These are phyloP conservation scores for Cygnus atratus DNA, from an alignment of 2,113 vertebrate genomes.

Conservation along the genomic window DNA sequence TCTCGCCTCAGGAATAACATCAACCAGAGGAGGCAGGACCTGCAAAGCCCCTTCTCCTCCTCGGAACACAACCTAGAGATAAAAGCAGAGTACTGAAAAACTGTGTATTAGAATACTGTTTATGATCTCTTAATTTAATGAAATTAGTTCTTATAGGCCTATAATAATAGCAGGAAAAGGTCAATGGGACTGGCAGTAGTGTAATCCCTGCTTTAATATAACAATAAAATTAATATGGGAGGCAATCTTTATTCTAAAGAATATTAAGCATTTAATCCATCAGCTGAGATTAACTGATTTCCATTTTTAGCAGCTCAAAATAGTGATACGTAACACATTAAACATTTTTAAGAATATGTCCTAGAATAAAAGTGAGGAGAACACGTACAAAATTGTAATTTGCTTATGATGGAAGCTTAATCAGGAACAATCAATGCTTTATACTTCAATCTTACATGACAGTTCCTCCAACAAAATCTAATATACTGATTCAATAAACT, in stretches of 20 bases:
- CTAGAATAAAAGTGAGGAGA: neutral
- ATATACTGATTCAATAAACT: neutral
- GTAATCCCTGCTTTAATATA: neutral
- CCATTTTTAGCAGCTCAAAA: neutral
- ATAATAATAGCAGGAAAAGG: neutral
- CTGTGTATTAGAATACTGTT: neutral
- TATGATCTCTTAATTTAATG: neutral
- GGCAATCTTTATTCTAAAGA: neutral
- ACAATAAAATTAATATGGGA: neutral
- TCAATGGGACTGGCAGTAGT: neutral
- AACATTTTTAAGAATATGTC: neutral
- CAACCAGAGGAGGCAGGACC: constrained; percentile 92
- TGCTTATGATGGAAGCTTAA: neutral
- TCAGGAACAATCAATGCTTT: neutral
- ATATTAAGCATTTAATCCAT: neutral
- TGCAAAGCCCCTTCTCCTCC: constrained; percentile 94
- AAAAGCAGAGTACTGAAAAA: neutral
- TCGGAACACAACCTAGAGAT: constrained; percentile 91
- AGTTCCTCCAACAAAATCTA: neutral
- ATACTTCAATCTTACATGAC: neutral
- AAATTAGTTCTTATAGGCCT: neutral
- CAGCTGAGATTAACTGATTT: neutral
- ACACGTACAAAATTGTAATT: neutral
- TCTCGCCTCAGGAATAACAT: constrained; percentile 96
- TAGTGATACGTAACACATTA: neutral